Base-by-base conservation (phyloP, 1,140 invertebrate species). In the Tribolium madens region DNA sequence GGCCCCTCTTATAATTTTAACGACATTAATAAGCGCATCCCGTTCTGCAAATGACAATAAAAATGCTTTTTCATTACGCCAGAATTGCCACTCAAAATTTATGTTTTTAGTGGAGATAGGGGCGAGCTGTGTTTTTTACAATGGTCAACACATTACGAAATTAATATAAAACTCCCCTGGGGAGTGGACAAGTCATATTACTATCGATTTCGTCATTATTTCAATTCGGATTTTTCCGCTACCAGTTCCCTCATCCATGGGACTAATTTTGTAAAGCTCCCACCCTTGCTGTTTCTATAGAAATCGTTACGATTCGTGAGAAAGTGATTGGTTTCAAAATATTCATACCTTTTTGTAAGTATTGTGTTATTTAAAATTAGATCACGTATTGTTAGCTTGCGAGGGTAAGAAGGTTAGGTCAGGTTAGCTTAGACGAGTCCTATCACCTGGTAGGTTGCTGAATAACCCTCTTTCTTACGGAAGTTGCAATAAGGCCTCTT, bases 291-390 rank as follows among this genome's bases (percentile, higher is more conserved):
- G 17, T 12, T 18, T 33, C 57, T 64, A 64, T 64, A 33, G 57
- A 4, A 31, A 64, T 64, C 57, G 57, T 64, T 53, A 68, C 71
- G 36, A 10, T 77, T 78, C 76, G 76, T 78, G 76, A 68, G 78
- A 78, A 76, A 79, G 26, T 78, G 78, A 75, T 73, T 78, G 76
- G 78, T 77, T 73, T 74, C 21, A 47, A 68, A 78, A 78, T 78
- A 73, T 74, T 53, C 74, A 74, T 75, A 73, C 72, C 75, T 79
- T 80, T 81, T 71, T 76, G 75, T 42, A 36, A 70, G 73, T 76
- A 81, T 81, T 82, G 81, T 82, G 78, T 81, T 81, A 81, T 82
- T 82, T 82, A 80, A 80, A 82, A 82, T 82, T 82, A 82, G 81
- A 82, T 82, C 81, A 80, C 50, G 77, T 75, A 82, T 82, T 82